Conservation (phyloP, 1,140 invertebrate species). For the Rhizoglyphus robini region DNA sequence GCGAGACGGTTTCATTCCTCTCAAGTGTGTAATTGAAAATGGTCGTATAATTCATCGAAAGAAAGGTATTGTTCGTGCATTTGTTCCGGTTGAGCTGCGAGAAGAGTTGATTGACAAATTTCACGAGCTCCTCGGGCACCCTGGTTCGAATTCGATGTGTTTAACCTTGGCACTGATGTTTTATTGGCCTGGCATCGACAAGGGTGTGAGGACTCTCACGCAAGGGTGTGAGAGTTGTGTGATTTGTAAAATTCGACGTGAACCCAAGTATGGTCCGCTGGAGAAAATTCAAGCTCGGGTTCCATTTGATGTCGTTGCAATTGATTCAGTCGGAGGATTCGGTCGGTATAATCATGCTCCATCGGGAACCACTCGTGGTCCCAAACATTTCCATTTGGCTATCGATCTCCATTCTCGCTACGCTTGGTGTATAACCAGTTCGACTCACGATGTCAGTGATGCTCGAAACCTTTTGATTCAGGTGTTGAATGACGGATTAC, state of each 20-base stretch:
- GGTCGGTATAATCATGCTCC: too few species aligned
- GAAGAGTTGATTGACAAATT: too few species aligned
- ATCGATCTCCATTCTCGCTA: conserved; percentile 12
- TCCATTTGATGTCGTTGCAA: conserved; percentile 13
- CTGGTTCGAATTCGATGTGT: background rate
- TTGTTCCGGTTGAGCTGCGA: too few species aligned
- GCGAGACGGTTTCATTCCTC: background rate
- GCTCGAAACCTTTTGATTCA: background rate
- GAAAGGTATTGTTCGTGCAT: too few species aligned
- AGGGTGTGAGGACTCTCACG: background rate
- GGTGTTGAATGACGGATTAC: background rate
- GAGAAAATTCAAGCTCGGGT: background rate
- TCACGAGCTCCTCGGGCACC: background rate
- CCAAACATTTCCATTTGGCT: conserved; percentile 2
- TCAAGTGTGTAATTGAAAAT: background rate
- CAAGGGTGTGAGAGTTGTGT: background rate
- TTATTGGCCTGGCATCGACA: background rate
- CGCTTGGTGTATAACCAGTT: background rate
- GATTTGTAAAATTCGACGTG: background rate
- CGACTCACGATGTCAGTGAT: background rate
- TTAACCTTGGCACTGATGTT: background rate
- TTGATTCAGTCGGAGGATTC: conserved; percentile 21
- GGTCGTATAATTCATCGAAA: background rate
- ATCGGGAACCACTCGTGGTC: background rate
- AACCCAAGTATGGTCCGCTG: background rate